Evolutionary conservation across 2,113 vertebrate genomes (phyloP), one percentile per base, ranked within the genome.

Genomic region (Fregata magnificens): DNA sequence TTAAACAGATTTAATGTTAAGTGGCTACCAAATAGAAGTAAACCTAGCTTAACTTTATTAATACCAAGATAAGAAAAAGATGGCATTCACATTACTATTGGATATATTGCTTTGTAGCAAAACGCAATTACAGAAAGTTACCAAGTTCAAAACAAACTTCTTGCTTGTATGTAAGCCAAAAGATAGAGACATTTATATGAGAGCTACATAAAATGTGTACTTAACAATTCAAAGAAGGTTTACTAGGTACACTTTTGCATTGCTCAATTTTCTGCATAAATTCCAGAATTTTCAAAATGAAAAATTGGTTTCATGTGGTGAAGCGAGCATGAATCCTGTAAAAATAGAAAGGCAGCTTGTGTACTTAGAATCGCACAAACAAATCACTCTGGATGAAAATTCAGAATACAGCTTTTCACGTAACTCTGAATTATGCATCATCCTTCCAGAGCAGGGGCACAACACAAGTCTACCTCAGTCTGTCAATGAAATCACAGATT

Each of bases 341-440:
- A 91, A 95, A 94, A 80, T 34, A 5, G 92, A 84, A 85, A 94
- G 89, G 95, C 90, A 95, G 82, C 42, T 73, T 93, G 77, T 96
- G 74, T 79, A 86, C 91, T 89, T 88, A 79, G 83, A 94, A 69
- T 40, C 95, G 59, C 85, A 96, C 76, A 82, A 70, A 89, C 93
- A 94, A 86, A 96, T 91, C 78, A 67, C 82, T 95, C 28, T 8
- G 65, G 72, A 88, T 92, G 94, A 96, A 95, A 95, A 97, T 26
- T 80, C 49, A 90, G 89, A 91, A 92, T 74, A 89, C 28, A 86
- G 76, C 40, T 93, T 61, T 96, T 92, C 83, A 91, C 61, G 2
- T 61, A 91, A 96, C 71, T 88, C 89, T 91, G 86, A 95, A 94
- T 81, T 50, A 49, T 16, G 79, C 72, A 47, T 44, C 66, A 52